Percentiles rank a stretch among this genome's conserved stretches.
These are phyloP conservation scores for Dasyornis broadbenti DNA, from an alignment of 2,113 vertebrate species.

Conservation along the genomic window DNA sequence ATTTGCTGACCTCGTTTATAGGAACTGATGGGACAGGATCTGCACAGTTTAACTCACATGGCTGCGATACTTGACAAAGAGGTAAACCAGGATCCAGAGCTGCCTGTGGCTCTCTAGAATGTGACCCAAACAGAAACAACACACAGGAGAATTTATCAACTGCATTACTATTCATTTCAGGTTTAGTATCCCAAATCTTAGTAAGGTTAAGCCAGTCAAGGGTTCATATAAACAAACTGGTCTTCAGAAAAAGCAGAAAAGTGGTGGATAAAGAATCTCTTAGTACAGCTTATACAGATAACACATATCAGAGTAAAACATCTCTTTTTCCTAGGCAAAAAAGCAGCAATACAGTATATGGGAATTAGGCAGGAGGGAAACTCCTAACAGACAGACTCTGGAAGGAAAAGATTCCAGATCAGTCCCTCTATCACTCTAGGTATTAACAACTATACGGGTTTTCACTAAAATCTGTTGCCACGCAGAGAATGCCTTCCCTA, in stretches of 20 bases:
- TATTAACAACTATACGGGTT: background rate
- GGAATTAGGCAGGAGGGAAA: background rate
- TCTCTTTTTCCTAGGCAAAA: background rate
- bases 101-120: conserved; percentile 25
- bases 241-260: background rate
- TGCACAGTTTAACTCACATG: background rate
- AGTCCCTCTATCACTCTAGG: background rate
- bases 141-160: background rate
- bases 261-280: background rate
- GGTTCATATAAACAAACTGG: background rate
- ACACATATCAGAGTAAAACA: background rate
- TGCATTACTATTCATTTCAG: background rate
- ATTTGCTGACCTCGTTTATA: background rate
- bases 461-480: background rate
- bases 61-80: background rate
- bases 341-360: background rate
- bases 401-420: background rate
- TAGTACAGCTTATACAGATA: background rate
- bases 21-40: background rate
- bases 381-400: background rate
- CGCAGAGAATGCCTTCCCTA: background rate
- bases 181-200: background rate
- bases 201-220: background rate
- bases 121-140: background rate
- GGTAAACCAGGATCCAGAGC: background rate